Evolutionary conservation across 2,797 vertebrate species (phyloP).

Genomic region (Lagocephalus sceleratus): DNA sequence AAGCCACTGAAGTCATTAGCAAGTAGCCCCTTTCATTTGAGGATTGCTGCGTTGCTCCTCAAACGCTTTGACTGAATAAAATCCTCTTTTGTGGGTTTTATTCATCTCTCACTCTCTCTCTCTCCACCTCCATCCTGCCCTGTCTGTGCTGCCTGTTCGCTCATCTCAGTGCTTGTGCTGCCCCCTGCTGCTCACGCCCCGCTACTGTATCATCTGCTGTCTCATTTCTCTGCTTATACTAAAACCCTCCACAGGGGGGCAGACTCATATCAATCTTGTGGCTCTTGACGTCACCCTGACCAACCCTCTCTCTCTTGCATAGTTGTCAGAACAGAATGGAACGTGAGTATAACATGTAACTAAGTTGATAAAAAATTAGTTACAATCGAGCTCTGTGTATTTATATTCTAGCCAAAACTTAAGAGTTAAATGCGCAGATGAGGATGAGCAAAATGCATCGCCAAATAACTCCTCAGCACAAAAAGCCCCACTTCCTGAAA

Average conservation of each 20-base stretch:
- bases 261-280: constrained; percentile 76
- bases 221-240: constrained; percentile 71
- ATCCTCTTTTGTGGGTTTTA: constrained; percentile 53
- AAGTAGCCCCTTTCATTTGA: constrained; percentile 37
- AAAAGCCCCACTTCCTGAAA: too few species aligned
- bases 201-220: constrained; percentile 76
- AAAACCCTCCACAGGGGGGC: constrained; percentile 70
- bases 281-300: constrained; percentile 74
- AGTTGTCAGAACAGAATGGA: constrained; percentile 82
- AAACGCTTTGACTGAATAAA: constrained; percentile 60
- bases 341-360: constrained; percentile 78
- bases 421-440: neutral
- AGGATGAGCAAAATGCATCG: too few species aligned
- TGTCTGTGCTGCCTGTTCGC: constrained; percentile 48
- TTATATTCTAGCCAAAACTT: neutral
- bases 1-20: constrained; percentile 21
- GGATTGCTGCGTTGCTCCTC: constrained; percentile 49
- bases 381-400: too few species aligned
- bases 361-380: too few species aligned
- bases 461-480: too few species aligned
- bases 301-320: constrained; percentile 78
- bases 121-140: constrained; percentile 30
- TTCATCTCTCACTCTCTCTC: constrained; percentile 9
- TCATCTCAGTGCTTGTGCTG: constrained; percentile 67
- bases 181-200: constrained; percentile 63